phyloP scores from a whole-genome alignment of 2,888 invertebrate species.

The Cotesia congregata region DNA sequence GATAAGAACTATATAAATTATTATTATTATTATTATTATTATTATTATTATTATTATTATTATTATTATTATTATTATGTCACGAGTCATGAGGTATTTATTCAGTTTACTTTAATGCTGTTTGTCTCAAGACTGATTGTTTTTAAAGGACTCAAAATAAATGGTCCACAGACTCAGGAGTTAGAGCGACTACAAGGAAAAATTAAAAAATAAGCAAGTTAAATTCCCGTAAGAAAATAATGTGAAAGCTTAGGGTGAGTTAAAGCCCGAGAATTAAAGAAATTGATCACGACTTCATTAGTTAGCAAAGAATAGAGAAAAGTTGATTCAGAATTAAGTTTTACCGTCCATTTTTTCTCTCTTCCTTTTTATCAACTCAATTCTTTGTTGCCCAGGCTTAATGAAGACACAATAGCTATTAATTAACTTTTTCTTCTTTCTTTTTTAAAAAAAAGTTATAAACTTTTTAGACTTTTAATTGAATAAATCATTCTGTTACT shows the following conservation, averaged over 20 bases:
- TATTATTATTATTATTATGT: background rate
- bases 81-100: background rate
- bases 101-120: background rate
- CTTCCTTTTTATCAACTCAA: background rate
- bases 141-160: constrained; percentile 34
- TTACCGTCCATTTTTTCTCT: constrained; percentile 14
- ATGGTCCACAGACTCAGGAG: constrained; percentile 5
- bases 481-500: background rate
- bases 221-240: constrained; percentile 33
- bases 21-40: constrained; percentile 14
- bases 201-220: constrained; percentile 31
- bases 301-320: constrained; percentile 21
- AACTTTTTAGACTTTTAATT: background rate
- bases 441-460: background rate
- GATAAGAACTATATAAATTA: constrained; percentile 22
- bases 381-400: background rate
- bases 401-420: background rate
- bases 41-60: constrained; percentile 22
- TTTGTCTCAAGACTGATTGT: constrained; percentile 14
- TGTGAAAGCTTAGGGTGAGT: constrained; percentile 25
- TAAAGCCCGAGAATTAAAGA: constrained; percentile 22
- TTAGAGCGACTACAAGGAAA: constrained; percentile 10
- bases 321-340: constrained; percentile 27
- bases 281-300: constrained; percentile 33
- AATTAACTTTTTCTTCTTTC: background rate